These are phyloP conservation scores for Cyanoliseus patagonus DNA, from an alignment of 2,113 vertebrate genomes.

Conservation along the genomic window DNA sequence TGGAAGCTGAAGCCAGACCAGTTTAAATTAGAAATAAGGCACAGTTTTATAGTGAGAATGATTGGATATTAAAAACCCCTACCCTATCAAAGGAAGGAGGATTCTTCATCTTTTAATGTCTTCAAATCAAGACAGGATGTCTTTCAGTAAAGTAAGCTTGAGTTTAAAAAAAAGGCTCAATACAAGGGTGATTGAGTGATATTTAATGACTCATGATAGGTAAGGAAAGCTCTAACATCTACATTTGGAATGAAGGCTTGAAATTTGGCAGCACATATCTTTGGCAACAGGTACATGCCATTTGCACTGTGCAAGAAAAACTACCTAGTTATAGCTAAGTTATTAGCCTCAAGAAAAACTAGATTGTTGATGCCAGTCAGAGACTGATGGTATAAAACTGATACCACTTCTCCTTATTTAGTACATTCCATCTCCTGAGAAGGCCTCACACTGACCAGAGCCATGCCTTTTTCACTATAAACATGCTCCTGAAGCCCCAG, in stretches of 20 bases:
- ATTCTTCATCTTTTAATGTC: slow-evolving; percentile 65
- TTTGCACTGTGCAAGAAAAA: neutral
- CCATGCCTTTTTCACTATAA: neutral
- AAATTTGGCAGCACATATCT: neutral
- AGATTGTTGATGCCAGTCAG: neutral
- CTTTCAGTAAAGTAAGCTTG: slow-evolving; percentile 45
- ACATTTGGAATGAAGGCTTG: neutral
- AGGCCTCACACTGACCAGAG: neutral
- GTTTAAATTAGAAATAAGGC: slow-evolving; percentile 69
- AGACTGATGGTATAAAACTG: neutral
- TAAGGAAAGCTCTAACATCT: slow-evolving; percentile 32
- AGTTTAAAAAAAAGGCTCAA: slow-evolving; percentile 10
- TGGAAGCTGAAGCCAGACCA: slow-evolving; percentile 61
- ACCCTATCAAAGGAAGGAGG: slow-evolving; percentile 53
- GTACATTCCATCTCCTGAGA: neutral
- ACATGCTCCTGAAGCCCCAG: neutral
- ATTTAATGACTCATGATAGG: slow-evolving; percentile 40
- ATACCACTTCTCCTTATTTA: neutral
- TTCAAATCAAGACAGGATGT: slow-evolving; percentile 59
- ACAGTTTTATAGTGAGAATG: slow-evolving; percentile 61
- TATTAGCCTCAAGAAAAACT: neutral
- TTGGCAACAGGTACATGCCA: slow-evolving; percentile 6
- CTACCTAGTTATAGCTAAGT: neutral
- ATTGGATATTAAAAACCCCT: slow-evolving; percentile 56
- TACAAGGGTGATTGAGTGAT: slow-evolving; percentile 41